Conservation (phyloP, 2,797 vertebrate genomes). For the Tauraco hartlaubi region DNA sequence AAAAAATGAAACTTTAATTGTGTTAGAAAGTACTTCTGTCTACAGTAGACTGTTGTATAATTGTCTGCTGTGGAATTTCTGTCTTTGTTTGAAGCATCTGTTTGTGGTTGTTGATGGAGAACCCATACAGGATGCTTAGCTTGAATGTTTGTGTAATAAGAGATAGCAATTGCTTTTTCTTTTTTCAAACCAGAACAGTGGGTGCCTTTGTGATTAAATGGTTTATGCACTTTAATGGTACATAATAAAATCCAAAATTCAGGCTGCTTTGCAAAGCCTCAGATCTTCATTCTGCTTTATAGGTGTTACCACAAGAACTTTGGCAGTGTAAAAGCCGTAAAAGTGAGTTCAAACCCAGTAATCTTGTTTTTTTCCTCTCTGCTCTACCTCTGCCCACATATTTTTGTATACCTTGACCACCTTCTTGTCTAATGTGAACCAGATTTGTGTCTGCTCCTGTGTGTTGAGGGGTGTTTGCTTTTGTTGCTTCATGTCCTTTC, state of each 20-base stretch:
- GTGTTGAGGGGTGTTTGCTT: neutral
- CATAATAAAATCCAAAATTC: neutral
- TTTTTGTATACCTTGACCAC: neutral
- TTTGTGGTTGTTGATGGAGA: neutral
- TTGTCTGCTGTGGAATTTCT: neutral
- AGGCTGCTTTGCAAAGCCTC: neutral
- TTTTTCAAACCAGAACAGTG: neutral
- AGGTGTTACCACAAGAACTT: neutral
- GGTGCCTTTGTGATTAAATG: neutral
- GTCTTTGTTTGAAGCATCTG: neutral
- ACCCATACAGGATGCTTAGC: neutral
- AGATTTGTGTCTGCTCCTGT: neutral
- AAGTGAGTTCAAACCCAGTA: neutral
- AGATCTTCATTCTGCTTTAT: neutral
- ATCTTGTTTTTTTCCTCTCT: neutral
- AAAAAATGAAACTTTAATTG: neutral
- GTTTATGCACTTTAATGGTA: neutral
- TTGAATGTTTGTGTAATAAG: neutral
- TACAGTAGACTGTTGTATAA: neutral
- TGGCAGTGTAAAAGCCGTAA: neutral
- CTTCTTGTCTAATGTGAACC: neutral
- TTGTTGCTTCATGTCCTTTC: neutral
- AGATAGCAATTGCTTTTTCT: neutral
- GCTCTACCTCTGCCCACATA: neutral
- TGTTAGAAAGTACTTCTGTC: neutral